phyloP scores from a whole-genome alignment of 2,888 invertebrate species.

The Lottia scabra region DNA sequence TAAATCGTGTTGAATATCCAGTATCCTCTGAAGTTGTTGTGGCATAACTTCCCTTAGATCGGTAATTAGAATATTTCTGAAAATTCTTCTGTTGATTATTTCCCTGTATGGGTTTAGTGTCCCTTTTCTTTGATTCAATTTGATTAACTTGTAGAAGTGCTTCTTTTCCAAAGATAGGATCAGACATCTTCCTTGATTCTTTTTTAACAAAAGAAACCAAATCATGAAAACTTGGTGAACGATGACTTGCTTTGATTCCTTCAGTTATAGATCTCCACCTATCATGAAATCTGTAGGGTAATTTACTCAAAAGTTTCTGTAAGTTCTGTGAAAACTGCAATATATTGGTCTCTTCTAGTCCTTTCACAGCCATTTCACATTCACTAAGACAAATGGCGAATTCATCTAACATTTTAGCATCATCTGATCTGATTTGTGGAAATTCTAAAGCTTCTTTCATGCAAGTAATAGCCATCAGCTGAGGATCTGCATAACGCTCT shows the following conservation, averaged over 20 bases:
- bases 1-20: too few species aligned
- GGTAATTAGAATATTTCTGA: too few species aligned
- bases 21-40: too few species aligned
- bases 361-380: background rate
- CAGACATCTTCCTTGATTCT: background rate
- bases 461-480: background rate
- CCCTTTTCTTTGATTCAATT: too few species aligned
- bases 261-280: background rate
- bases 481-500: background rate
- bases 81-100: too few species aligned
- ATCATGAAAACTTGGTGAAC: background rate
- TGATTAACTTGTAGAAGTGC: background rate
- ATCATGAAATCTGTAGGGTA: background rate
- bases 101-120: too few species aligned
- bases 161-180: background rate
- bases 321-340: background rate
- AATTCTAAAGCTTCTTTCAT: background rate
- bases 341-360: background rate
- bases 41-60: too few species aligned
- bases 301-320: background rate
- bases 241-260: background rate
- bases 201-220: background rate
- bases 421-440: background rate
- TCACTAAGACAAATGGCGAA: background rate
- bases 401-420: slow-evolving; percentile 1